Evolutionary conservation across 2,797 vertebrate genomes (phyloP).

Genomic region (Fringilla coelebs): DNA sequence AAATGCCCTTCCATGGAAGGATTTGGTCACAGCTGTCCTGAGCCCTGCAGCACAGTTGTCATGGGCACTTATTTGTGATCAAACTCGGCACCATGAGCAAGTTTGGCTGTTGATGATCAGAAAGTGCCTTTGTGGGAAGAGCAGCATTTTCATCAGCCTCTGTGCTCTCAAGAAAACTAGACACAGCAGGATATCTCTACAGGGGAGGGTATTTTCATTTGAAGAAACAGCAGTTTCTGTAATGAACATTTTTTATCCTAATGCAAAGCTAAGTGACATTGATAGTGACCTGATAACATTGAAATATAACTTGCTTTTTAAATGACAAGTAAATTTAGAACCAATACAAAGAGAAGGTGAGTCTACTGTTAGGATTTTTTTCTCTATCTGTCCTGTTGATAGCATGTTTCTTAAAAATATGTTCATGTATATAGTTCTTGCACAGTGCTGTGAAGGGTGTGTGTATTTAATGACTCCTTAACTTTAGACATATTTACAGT

Average conservation of each 20-base stretch:
- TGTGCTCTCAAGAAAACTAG: background rate
- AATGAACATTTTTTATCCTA: conserved; percentile 21
- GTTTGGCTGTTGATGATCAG: background rate
- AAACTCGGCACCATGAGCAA: background rate
- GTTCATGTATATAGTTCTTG: background rate
- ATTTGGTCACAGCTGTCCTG: background rate
- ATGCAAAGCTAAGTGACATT: background rate
- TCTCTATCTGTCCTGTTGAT: background rate
- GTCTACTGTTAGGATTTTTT: background rate
- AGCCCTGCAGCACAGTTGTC: background rate
- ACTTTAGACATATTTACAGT: background rate
- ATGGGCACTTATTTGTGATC: background rate
- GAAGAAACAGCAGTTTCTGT: background rate
- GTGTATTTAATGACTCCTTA: background rate
- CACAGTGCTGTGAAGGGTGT: background rate
- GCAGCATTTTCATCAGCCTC: background rate
- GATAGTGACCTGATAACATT: background rate
- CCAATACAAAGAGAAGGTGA: background rate
- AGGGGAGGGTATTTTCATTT: conserved; percentile 10
- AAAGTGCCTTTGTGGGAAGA: background rate
- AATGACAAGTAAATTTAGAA: background rate
- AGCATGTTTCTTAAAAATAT: background rate
- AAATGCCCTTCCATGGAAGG: background rate
- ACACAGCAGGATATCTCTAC: background rate
- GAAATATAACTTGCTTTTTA: background rate